These are phyloP conservation scores for Hemibates koningsi DNA, from an alignment of 2,113 vertebrate genomes.

Conservation along the genomic window DNA sequence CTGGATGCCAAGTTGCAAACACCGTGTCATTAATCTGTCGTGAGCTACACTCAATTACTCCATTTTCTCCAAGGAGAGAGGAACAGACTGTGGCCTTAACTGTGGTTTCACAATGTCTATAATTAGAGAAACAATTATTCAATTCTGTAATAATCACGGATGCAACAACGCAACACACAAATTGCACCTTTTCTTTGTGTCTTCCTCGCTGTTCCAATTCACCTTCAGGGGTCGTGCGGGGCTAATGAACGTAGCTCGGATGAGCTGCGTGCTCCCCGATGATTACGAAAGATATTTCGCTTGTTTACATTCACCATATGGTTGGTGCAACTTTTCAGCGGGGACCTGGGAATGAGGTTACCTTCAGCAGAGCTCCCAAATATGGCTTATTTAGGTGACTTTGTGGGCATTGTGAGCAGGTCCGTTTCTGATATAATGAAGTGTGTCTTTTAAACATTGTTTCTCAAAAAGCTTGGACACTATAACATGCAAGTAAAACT, in stretches of 20 bases:
- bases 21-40: constrained; percentile 54
- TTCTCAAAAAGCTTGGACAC: not conserved
- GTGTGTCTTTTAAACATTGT: not conserved
- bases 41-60: constrained; percentile 54
- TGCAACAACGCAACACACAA: not conserved
- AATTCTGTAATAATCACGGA: constrained; percentile 15
- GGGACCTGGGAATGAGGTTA: constrained; percentile 27
- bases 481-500: not conserved
- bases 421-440: not conserved
- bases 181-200: not conserved
- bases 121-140: constrained; percentile 56
- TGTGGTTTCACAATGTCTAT: constrained; percentile 25
- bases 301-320: constrained; percentile 58
- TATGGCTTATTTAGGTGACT: not conserved
- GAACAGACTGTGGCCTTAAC: constrained; percentile 40
- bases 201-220: not conserved
- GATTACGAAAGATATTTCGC: constrained; percentile 20
- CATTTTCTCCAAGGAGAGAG: constrained; percentile 42
- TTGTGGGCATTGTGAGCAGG: not conserved
- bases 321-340: not conserved
- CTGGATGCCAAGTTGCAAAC: constrained; percentile 45
- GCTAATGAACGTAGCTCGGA: constrained; percentile 49
- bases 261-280: constrained; percentile 20
- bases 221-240: constrained; percentile 51
- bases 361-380: constrained; percentile 9